Conservation (phyloP, 2,113 vertebrate genomes). For the Ia io region DNA sequence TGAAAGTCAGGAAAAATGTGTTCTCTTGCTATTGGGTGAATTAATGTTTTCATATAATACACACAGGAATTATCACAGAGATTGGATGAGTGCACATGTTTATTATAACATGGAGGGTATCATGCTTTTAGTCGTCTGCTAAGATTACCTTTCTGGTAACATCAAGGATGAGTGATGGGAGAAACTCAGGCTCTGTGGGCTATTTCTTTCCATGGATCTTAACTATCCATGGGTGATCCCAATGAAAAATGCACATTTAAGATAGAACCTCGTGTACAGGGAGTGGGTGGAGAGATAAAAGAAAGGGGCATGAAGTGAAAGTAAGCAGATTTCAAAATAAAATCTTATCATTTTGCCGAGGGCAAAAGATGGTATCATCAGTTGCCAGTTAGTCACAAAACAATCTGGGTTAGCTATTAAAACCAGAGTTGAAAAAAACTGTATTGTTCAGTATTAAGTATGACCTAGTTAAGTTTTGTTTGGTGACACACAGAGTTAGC, state of each 20-base stretch:
- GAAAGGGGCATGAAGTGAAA: background rate
- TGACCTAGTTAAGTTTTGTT: background rate
- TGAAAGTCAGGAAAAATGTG: background rate
- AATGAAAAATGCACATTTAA: background rate
- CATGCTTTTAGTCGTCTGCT: background rate
- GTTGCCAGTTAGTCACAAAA: background rate
- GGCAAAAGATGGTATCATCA: background rate
- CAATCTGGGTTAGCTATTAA: conserved; percentile 29
- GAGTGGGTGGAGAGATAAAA: background rate
- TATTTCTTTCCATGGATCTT: background rate
- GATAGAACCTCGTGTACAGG: background rate
- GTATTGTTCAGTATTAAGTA: background rate
- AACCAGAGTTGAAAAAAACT: background rate
- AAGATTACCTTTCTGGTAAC: background rate
- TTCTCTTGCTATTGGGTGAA: background rate
- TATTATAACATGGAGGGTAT: background rate
- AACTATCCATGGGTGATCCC: background rate
- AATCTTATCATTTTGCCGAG: background rate
- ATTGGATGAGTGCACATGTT: too few species aligned
- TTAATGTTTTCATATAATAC: background rate
- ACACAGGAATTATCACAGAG: background rate
- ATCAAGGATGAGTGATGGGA: background rate
- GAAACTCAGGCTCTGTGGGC: background rate
- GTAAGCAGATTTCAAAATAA: background rate
- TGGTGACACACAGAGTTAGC: background rate